Base-by-base conservation (phyloP, 2,797 vertebrate species). In the Sciurus carolinensis region DNA sequence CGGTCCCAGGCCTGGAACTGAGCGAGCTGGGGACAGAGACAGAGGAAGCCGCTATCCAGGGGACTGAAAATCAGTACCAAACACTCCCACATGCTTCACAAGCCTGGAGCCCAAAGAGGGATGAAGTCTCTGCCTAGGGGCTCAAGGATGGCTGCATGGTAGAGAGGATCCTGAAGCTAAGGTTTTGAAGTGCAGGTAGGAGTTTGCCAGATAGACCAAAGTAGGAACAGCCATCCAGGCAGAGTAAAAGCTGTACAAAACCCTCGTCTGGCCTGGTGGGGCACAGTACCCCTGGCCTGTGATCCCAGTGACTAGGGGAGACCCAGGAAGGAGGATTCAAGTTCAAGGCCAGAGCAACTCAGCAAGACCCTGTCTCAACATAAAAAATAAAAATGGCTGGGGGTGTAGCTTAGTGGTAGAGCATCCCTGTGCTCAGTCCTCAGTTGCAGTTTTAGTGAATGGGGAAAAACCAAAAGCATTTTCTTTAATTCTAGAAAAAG, bases 171-270 rank as follows among this genome's bases (percentile, higher is more conserved):
- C 52, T 82, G 67, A 75, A 52, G 10, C 50, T 91, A 33, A 75
- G 76, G 75, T 75, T 87, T 96, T 85, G 69, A 88, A 28, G 39
- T 91, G 95, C 72, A 92, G 79, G 42, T 82, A 88, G 67, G 80
- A 97, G 69, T 82, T 95, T 72, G 6, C 57, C 87, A 86, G n/a
- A 26, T 39, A 75, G 26, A 72, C 11, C 36, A 30, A 20, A 50
- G 15, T 39, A 57, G 64, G 62, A 93, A 88, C n/a, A 52, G 4
- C 7, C 33, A 79, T 39, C 15, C 1, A 5, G n/a, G 39, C 26
- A 24, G 66, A 88, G 33, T 66, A 77, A 67, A 90, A 81, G 39
- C 44, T 76, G 44, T 96, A 59, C 44, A 95, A 76, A 90, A 42
- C 42, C 47, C 36, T 36, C 15, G 6, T 85, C 59, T 80, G 26